Conservation (phyloP, 1,140 invertebrate species). For the Philotrypesis tridentata region DNA sequence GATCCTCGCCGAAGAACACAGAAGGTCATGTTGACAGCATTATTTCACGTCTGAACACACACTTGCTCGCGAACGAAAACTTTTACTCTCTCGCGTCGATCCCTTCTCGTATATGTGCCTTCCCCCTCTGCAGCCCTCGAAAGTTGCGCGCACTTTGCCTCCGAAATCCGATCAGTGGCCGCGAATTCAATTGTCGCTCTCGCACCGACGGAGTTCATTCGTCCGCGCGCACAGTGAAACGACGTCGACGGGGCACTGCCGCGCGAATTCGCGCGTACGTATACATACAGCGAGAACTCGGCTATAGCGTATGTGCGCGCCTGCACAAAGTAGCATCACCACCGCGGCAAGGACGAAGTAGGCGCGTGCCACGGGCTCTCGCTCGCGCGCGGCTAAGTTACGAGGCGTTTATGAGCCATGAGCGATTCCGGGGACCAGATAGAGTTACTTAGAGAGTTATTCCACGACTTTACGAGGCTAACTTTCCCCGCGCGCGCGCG, state of each 20-base stretch:
- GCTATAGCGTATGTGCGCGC: too few relatives aligned
- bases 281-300: too few relatives aligned
- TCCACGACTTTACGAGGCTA: conserved; percentile 64
- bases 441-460: conserved; percentile 69
- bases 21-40: conserved; percentile 47
- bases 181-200: background rate
- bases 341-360: conserved; percentile 47
- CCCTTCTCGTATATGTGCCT: too few relatives aligned
- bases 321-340: too few relatives aligned
- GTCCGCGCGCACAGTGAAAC: too few relatives aligned
- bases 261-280: too few relatives aligned
- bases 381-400: conserved; percentile 62
- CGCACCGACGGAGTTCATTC: background rate
- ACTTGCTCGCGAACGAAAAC: background rate
- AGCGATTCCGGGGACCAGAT: conserved; percentile 67
- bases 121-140: too few relatives aligned
- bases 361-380: conserved; percentile 70
- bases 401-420: conserved; percentile 72
- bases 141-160: conserved; percentile 17
- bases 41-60: conserved; percentile 47
- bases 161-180: background rate
- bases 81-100: background rate
- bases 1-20: background rate
- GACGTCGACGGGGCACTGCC: background rate
- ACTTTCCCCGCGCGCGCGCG: conserved; percentile 50